Base-by-base conservation (phyloP, 2,888 invertebrate species). In the Hyposoter dolosus region DNA sequence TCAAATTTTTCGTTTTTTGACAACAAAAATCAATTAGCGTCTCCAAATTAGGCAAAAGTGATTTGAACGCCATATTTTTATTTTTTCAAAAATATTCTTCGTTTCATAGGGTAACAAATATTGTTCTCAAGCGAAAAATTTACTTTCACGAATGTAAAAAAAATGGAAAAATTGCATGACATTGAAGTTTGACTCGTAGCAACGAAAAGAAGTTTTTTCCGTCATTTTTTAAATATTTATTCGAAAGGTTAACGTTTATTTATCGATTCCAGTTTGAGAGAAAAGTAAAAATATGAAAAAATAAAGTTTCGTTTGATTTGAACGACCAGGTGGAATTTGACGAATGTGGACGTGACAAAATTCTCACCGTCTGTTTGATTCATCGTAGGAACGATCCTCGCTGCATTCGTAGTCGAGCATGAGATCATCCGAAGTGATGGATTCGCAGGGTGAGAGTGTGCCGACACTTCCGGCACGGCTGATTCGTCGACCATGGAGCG, bases 321-420 rank as follows among this genome's bases (percentile, higher is more conserved):
- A 12, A 9, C 12, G 0, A 23, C 3, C 15, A 60, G 60, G 0
- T 60, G 3, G 4, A 6, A 1, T 6, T 12, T 28, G 5, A 28
- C 28, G 15, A 19, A 65, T 43, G 45, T 50, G 43, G 35, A 47
- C 12, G 65, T 47, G 65, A 15, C 40, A 53, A 83, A 32, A 56
- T 60, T 65, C 89, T 88, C 93, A 96, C 96, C 96, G 95, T 90
- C 95, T 95, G 90, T 95, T 95, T 86, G 95, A 95, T 86, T 94
- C 94, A 77, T 94, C 94, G 87, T 95, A 96, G 85, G 96, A 96
- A 91, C 96, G 95, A 83, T 96, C 95, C 85, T 95, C 95, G 88
- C 95, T 96, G 85, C 95, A 95, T 89, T 98, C 98, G 91, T 97
- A 97, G 94, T 98, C 98, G 96, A 98, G 96, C 96, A 98, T 98